A percentile compares a stretch with the other conserved stretches of the same genome.
Conservation (phyloP, 2,797 vertebrate genomes). For the Microctenopoma lineatum region DNA sequence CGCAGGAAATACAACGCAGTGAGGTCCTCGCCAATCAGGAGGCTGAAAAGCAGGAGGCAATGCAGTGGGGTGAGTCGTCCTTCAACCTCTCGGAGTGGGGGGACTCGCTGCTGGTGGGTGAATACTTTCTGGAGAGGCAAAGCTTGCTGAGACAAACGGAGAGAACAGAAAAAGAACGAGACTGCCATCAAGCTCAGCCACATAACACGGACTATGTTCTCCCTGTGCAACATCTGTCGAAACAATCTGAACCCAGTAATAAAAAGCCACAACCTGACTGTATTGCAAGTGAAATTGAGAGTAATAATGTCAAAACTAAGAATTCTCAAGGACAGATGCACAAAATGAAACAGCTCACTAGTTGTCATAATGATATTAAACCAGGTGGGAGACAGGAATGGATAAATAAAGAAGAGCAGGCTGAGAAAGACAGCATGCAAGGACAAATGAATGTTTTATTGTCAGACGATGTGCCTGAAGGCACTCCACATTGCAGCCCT, state of each 20-base stretch:
- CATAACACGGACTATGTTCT: background rate
- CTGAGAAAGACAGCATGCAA: background rate
- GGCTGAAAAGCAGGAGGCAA: conserved; percentile 75
- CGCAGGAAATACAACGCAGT: conserved; percentile 61
- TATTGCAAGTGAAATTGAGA: conserved; percentile 10
- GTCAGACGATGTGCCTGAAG: conserved; percentile 54
- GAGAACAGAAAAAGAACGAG: conserved; percentile 26
- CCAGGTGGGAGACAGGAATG: background rate
- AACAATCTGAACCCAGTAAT: conserved; percentile 6
- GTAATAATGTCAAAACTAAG: background rate
- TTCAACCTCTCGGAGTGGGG: conserved; percentile 88
- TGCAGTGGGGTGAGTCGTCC: conserved; percentile 83
- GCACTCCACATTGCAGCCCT: conserved; percentile 85
- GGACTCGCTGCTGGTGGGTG: conserved; percentile 84
- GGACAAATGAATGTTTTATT: background rate
- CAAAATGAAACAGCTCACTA: background rate
- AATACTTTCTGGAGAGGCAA: conserved; percentile 80
- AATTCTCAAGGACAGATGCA: conserved; percentile 9
- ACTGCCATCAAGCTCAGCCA: conserved; percentile 2
- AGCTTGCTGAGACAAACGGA: conserved; percentile 48
- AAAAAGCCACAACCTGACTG: conserved; percentile 17
- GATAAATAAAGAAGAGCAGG: background rate
- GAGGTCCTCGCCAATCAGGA: conserved; percentile 75
- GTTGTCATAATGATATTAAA: conserved; percentile 1
- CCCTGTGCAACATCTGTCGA: conserved; percentile 31